These are phyloP conservation scores for Beaufortia kweichowensis DNA, from an alignment of 2,113 vertebrate species.

Conservation along the genomic window DNA sequence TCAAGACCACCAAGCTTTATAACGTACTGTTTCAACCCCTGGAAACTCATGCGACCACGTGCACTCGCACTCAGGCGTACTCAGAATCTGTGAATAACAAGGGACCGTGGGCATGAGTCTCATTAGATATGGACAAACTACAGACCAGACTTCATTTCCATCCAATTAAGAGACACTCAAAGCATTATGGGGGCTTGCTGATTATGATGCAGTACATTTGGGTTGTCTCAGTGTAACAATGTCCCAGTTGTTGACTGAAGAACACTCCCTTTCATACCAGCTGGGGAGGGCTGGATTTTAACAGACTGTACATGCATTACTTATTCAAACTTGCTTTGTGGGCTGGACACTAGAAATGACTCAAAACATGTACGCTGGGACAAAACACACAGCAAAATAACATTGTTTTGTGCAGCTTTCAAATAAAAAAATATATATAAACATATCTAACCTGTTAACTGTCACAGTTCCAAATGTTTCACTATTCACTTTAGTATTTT, in stretches of 20 bases:
- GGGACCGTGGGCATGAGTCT: slow-evolving; percentile 31
- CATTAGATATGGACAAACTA: slow-evolving; percentile 46
- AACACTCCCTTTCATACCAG: slow-evolving; percentile 48
- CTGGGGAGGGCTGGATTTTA: slow-evolving; percentile 38
- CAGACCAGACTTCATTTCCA: slow-evolving; percentile 52
- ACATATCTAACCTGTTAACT: no score
- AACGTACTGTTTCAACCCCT: slow-evolving; percentile 20
- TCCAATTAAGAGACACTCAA: slow-evolving; percentile 54
- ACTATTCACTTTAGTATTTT: no score
- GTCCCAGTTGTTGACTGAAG: slow-evolving; percentile 50
- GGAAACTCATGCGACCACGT: background rate
- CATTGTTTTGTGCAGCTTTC: no score
- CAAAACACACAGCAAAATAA: background rate
- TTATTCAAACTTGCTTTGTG: slow-evolving; percentile 28
- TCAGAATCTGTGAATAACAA: slow-evolving; percentile 30
- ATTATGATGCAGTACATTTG: slow-evolving; percentile 49
- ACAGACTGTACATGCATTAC: slow-evolving; percentile 34
- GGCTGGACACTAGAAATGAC: background rate
- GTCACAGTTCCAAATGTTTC: no score
- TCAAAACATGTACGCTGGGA: background rate
- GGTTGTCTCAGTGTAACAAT: slow-evolving; percentile 50
- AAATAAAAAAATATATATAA: no score
- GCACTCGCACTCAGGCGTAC: background rate
- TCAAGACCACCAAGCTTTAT: slow-evolving; percentile 21
- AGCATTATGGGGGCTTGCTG: slow-evolving; percentile 50